These are phyloP conservation scores for Ciconia maguari DNA, from an alignment of 2,113 vertebrate species.

Conservation along the genomic window DNA sequence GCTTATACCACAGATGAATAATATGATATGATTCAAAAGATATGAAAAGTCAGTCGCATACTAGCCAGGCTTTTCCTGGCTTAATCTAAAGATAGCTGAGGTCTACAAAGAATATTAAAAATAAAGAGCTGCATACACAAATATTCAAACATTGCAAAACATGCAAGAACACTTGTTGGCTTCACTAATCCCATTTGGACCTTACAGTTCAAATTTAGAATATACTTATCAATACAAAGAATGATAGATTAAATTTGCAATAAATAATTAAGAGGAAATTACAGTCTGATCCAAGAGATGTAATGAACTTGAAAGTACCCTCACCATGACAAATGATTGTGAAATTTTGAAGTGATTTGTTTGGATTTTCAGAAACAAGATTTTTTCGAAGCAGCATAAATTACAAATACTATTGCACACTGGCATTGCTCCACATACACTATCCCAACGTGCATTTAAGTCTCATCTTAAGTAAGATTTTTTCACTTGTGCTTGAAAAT, in stretches of 20 bases:
- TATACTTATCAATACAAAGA: not conserved
- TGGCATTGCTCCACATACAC: not conserved
- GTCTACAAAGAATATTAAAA: not conserved
- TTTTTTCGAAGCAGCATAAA: not conserved
- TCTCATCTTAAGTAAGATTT: not conserved
- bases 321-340: not conserved
- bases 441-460: not conserved
- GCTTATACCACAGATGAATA: not conserved
- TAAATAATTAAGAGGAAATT: not conserved
- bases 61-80: not conserved
- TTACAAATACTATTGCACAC: not conserved
- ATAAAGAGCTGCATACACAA: not conserved
- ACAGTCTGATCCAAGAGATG: not conserved
- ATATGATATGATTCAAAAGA: not conserved
- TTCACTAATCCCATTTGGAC: not conserved
- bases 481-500: not conserved
- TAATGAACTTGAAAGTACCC: not conserved
- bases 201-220: not conserved
- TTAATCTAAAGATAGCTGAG: not conserved
- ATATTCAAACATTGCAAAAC: not conserved
- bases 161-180: not conserved
- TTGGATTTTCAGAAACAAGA: not conserved
- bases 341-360: not conserved
- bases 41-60: not conserved
- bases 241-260: not conserved